A percentile compares a stretch with the other conserved stretches of the same genome.
These are phyloP conservation scores for Diplazon laetatorius DNA, from an alignment of 2,888 invertebrate genomes.

Conservation along the genomic window DNA sequence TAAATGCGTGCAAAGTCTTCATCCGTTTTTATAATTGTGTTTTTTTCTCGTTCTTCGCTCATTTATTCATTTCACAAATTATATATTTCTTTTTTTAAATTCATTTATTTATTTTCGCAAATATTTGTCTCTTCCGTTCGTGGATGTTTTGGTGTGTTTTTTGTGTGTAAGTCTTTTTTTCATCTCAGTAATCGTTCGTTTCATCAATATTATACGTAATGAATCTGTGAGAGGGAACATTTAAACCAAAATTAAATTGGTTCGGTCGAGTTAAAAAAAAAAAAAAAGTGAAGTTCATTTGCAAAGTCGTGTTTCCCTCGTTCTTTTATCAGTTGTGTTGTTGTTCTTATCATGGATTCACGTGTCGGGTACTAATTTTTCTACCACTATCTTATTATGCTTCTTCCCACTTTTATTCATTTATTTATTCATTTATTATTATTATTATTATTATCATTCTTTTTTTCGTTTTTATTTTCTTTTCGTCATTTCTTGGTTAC, in stretches of 20 bases:
- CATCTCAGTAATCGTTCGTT: slow-evolving; percentile 16
- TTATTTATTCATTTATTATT: slow-evolving; percentile 18
- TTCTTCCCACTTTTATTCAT: slow-evolving; percentile 9
- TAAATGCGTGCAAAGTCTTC: slow-evolving; percentile 52
- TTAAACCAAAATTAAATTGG: slow-evolving; percentile 68
- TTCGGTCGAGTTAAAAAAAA: slow-evolving; percentile 62
- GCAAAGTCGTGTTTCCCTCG: slow-evolving; percentile 36
- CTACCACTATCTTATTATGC: slow-evolving; percentile 24
- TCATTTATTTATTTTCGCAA: slow-evolving; percentile 22
- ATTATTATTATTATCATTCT: slow-evolving; percentile 30
- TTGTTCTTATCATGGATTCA: slow-evolving; percentile 36
- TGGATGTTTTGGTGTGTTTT: too few species aligned
- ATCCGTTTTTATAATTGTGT: not conserved
- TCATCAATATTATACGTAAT: not conserved
- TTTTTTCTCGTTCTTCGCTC: slow-evolving; percentile 14
- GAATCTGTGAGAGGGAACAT: slow-evolving; percentile 61
- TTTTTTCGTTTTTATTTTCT: slow-evolving; percentile 9
- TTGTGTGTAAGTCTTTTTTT: slow-evolving; percentile 17
- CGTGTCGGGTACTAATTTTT: slow-evolving; percentile 38
- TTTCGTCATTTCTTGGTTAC: slow-evolving; percentile 7
- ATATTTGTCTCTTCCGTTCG: slow-evolving; percentile 11
- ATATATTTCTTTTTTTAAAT: slow-evolving; percentile 10
- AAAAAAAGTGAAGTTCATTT: slow-evolving; percentile 7
- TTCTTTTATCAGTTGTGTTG: slow-evolving; percentile 41
- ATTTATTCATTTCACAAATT: not conserved